Percentiles rank a stretch among this genome's conserved stretches.
These are phyloP conservation scores for Ectropis crepuscularia DNA, from an alignment of 2,888 invertebrate genomes.

Conservation along the genomic window DNA sequence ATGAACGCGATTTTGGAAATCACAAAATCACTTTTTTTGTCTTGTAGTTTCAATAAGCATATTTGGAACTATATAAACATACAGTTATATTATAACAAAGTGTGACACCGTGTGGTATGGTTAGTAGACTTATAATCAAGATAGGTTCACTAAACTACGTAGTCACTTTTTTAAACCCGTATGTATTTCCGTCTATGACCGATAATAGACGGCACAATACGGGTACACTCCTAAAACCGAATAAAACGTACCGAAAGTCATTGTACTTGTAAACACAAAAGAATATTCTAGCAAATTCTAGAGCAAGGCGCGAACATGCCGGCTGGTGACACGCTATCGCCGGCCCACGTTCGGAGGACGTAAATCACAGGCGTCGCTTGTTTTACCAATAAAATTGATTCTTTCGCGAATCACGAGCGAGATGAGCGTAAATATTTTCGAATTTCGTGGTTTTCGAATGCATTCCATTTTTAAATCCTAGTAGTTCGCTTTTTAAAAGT, in stretches of 20 bases:
- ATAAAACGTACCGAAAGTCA: conserved; percentile 47
- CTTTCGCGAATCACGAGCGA: conserved; percentile 66
- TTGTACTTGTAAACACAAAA: conserved; percentile 70
- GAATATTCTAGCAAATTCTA: conserved; percentile 77
- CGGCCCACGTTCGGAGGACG: conserved; percentile 72
- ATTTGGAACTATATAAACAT: too few relatives aligned
- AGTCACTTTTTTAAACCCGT: conserved; percentile 7
- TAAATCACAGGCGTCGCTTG: conserved; percentile 79
- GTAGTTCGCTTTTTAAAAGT: background rate
- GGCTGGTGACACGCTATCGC: conserved; percentile 76
- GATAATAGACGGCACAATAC: conserved; percentile 35
- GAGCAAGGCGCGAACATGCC: conserved; percentile 73
- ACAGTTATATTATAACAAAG: too few relatives aligned
- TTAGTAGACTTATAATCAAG: too few relatives aligned
- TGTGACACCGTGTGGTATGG: too few relatives aligned
- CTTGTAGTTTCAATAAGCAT: too few relatives aligned
- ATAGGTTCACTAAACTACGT: background rate
- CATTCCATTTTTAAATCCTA: conserved; percentile 15
- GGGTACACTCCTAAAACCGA: conserved; percentile 23
- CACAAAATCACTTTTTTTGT: too few relatives aligned
- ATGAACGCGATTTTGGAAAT: too few relatives aligned
- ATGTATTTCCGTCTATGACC: conserved; percentile 27
- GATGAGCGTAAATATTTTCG: conserved; percentile 55
- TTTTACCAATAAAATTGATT: conserved; percentile 83
- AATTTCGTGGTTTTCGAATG: conserved; percentile 40